Base-by-base conservation (phyloP, 2,113 vertebrate genomes). In the Phaethon lepturus region DNA sequence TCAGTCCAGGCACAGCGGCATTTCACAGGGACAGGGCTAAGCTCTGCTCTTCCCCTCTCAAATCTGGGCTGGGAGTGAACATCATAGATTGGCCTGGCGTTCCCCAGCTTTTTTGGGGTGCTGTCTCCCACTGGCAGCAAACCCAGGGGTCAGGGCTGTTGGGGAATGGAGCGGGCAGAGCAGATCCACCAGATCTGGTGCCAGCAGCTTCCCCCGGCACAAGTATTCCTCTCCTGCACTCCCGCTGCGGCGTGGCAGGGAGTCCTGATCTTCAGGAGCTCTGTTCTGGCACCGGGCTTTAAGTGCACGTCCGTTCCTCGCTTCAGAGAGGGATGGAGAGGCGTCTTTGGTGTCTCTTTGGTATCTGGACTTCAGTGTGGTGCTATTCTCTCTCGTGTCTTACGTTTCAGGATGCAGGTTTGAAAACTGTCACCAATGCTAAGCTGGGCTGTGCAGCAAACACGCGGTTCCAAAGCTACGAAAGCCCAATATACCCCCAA, bases 391-490 rank as follows among this genome's bases (percentile, higher is more conserved):
- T 64, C 58, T 42, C 17, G 17, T 3, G 17, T 31, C 38, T 17
- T 17, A 3, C 4, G 24, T 62, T 68, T 74, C 79, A n/a, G 66
- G 10, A 74, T 38, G 74, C 98, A 38, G 98, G 98, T 74, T 78
- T 98, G 22, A 98, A 98, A 94, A 47, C 97, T 18, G 19, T 98
- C 86, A 98, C 98, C 40, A 98, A 98, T 78, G 89, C 94, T 2
- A 77, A 96, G 17, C 87, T 98, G 92, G 58, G 96, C 17, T 58
- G 47, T 7, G 10, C 5, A 45, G 2, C 4, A 15, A 4, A 2
- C 15, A 18, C 1, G 7, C 5, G 0, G 6, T 14, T 8, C 10
- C 10, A 29, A 18, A 26, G 15, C 3, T 2, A 9, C 29, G 7
- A 16, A 11, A 22, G 3, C 6, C 2, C 1, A 53, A 10, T 3